These are phyloP conservation scores for Noctua comes DNA, from an alignment of 2,888 invertebrate genomes.

Conservation along the genomic window DNA sequence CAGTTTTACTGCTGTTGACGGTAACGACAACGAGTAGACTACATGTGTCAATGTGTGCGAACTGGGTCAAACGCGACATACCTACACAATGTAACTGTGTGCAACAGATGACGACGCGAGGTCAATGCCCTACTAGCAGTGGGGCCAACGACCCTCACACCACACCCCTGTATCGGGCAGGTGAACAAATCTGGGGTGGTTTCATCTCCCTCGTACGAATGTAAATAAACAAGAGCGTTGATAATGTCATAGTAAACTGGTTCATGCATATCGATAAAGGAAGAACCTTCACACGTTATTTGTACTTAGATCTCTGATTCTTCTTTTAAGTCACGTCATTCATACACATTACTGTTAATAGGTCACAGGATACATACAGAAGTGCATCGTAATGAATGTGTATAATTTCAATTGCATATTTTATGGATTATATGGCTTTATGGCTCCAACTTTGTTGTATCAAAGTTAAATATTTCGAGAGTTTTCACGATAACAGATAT, in stretches of 20 bases:
- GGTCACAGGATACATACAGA: conserved; percentile 6
- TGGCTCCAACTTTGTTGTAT: conserved; percentile 1
- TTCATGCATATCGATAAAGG: conserved; percentile 52
- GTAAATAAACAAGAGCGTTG: conserved; percentile 56
- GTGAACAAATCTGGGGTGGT: conserved; percentile 70
- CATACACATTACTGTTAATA: conserved; percentile 28
- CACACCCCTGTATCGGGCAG: conserved; percentile 72
- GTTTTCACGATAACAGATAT: conserved; percentile 45
- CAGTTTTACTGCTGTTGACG: conserved; percentile 58
- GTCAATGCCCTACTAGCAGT: conserved; percentile 76
- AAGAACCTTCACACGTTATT: conserved; percentile 54
- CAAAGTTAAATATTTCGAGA: conserved; percentile 18
- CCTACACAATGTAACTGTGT: conserved; percentile 73
- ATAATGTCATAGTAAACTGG: conserved; percentile 38
- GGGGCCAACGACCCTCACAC: conserved; percentile 76
- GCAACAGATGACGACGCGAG: conserved; percentile 80
- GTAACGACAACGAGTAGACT: conserved; percentile 59
- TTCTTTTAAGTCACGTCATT: conserved; percentile 44
- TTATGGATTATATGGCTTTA: not conserved
- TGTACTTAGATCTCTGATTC: conserved; percentile 37
- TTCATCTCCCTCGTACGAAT: conserved; percentile 56
- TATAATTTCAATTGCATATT: conserved; percentile 13
- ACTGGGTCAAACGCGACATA: conserved; percentile 79
- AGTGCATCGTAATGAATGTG: conserved; percentile 12
- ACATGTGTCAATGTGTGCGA: conserved; percentile 73